A percentile compares a stretch with the other conserved stretches of the same genome.
Conservation (phyloP, 2,888 invertebrate species). For the Eumerus sabulonum region DNA sequence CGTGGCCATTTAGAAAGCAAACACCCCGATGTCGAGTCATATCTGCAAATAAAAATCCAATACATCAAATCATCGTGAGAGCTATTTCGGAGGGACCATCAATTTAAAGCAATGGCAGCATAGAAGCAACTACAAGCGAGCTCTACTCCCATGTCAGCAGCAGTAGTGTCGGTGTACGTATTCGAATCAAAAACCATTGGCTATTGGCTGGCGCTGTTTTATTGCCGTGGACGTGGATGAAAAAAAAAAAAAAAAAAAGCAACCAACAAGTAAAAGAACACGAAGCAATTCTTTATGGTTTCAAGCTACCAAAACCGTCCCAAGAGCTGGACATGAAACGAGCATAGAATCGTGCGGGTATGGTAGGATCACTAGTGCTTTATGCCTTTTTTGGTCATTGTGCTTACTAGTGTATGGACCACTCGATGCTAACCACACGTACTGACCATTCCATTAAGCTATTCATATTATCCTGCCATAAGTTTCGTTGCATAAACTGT, state of each 20-base stretch:
- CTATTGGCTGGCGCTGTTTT: slow-evolving; percentile 5
- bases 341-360: background rate
- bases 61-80: slow-evolving; percentile 28
- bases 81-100: background rate
- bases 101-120: background rate
- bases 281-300: slow-evolving; percentile 53
- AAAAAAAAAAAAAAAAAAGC: slow-evolving; percentile 35
- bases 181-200: slow-evolving; percentile 41
- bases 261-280: too few relatives aligned
- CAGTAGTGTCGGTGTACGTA: slow-evolving; percentile 45
- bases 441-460: slow-evolving; percentile 66
- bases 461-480: slow-evolving; percentile 65
- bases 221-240: background rate
- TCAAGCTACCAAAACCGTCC: slow-evolving; percentile 6
- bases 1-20: slow-evolving; percentile 11
- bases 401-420: slow-evolving; percentile 19
- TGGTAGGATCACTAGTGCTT: slow-evolving; percentile 1
- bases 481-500: slow-evolving; percentile 61
- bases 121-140: background rate
- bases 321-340: slow-evolving; percentile 15
- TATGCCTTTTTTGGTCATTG: slow-evolving; percentile 16
- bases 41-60: slow-evolving; percentile 42
- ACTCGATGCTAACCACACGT: slow-evolving; percentile 53
- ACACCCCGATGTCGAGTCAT: slow-evolving; percentile 13
- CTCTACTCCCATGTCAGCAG: background rate